Percentiles rank a stretch among this genome's conserved stretches.
Evolutionary conservation across 2,888 invertebrate genomes (phyloP).

Genomic region (Cantharis rustica): DNA sequence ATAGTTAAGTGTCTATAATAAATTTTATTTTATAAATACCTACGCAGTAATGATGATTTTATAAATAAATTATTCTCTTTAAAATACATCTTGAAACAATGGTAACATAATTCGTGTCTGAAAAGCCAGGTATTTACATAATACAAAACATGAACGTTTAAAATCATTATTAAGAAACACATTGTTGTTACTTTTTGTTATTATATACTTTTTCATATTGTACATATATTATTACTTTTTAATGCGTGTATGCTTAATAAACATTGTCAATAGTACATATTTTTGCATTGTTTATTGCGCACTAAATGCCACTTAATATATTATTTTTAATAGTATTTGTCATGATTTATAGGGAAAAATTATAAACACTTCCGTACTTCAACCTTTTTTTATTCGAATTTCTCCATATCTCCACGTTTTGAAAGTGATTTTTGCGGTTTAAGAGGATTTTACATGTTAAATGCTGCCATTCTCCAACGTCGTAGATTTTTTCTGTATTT

Average conservation of each 20-base stretch:
- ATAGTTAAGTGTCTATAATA: background rate
- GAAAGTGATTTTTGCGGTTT: too few species aligned
- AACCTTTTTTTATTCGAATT: too few species aligned
- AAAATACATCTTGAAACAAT: background rate
- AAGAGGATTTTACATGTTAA: too few species aligned
- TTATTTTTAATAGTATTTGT: background rate
- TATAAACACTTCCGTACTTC: too few species aligned
- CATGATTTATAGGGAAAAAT: background rate
- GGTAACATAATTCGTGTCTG: background rate
- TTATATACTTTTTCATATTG: background rate
- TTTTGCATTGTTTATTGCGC: background rate
- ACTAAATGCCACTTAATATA: background rate
- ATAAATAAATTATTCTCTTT: background rate
- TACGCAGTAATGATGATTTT: background rate
- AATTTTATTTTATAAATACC: background rate
- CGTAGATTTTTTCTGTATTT: too few species aligned
- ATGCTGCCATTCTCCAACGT: too few species aligned
- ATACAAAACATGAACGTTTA: background rate
- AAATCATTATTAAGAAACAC: background rate
- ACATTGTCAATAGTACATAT: background rate
- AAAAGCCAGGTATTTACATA: background rate
- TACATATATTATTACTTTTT: background rate
- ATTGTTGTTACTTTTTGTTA: background rate
- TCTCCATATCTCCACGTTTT: too few species aligned
- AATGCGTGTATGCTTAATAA: background rate